phyloP scores from a whole-genome alignment of 2,888 invertebrate genomes.

The Fragum sueziense region DNA sequence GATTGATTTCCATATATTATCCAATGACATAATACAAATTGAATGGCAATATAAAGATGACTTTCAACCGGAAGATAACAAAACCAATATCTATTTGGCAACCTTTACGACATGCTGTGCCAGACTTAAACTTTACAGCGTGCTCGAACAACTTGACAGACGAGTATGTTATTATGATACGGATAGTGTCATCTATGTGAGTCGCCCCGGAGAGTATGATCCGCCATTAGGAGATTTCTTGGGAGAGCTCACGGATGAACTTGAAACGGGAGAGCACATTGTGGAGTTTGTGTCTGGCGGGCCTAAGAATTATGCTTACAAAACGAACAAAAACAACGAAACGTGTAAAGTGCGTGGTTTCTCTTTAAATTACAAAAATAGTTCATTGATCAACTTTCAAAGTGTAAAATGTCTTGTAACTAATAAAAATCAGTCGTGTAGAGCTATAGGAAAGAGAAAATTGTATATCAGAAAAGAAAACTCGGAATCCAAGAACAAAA shows the following conservation, averaged over 20 bases:
- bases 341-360: slow-evolving; percentile 65
- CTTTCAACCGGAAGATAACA: slow-evolving; percentile 34
- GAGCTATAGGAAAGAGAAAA: too few relatives aligned
- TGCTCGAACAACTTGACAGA: slow-evolving; percentile 32
- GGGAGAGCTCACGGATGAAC: slow-evolving; percentile 79
- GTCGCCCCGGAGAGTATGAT: slow-evolving; percentile 26
- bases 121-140: slow-evolving; percentile 50
- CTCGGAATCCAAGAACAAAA: too few relatives aligned
- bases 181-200: slow-evolving; percentile 77
- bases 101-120: slow-evolving; percentile 51
- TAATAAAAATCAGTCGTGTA: background rate
- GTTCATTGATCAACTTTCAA: slow-evolving; percentile 44
- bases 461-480: too few relatives aligned
- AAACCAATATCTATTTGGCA: slow-evolving; percentile 44
- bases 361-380: slow-evolving; percentile 58
- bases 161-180: slow-evolving; percentile 58
- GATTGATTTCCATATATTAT: slow-evolving; percentile 30
- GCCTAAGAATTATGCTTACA: slow-evolving; percentile 78
- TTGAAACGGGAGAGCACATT: slow-evolving; percentile 63
- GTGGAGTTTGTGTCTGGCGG: slow-evolving; percentile 73
- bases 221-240: slow-evolving; percentile 72
- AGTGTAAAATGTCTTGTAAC: slow-evolving; percentile 26
- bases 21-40: slow-evolving; percentile 37
- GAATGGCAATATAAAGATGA: slow-evolving; percentile 48
- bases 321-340: slow-evolving; percentile 42